These are phyloP conservation scores for Crypturellus undulatus DNA, from an alignment of 2,113 vertebrate genomes.

Conservation along the genomic window DNA sequence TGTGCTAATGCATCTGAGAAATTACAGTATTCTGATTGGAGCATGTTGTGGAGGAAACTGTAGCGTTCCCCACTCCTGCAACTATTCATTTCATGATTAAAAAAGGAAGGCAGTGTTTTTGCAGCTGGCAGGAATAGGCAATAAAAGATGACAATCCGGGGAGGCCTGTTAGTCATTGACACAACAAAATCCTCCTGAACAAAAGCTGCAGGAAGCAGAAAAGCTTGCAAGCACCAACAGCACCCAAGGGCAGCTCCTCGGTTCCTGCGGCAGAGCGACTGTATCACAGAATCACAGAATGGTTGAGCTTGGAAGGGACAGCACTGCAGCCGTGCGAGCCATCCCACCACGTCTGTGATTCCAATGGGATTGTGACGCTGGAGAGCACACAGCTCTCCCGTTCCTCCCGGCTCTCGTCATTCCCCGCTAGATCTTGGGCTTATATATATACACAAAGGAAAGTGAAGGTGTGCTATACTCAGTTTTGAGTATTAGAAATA, in stretches of 20 bases:
- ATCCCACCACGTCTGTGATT: no score
- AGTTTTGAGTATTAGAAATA: background rate
- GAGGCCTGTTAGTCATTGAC: slow-evolving; percentile 53
- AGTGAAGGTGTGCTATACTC: background rate
- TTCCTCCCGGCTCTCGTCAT: no score
- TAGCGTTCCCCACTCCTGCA: slow-evolving; percentile 49
- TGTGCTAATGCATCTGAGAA: slow-evolving; percentile 68
- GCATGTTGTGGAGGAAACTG: slow-evolving; percentile 64
- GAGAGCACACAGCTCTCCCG: no score
- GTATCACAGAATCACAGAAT: no score
- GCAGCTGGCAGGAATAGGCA: slow-evolving; percentile 62
- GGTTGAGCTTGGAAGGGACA: no score
- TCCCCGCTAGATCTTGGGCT: background rate
- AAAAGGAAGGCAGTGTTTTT: slow-evolving; percentile 63
- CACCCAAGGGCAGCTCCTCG: background rate
- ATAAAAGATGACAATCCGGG: slow-evolving; percentile 61
- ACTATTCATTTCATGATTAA: slow-evolving; percentile 70
- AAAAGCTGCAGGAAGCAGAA: slow-evolving; percentile 33
- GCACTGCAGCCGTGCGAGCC: no score
- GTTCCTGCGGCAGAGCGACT: background rate
- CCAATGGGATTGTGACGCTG: no score
- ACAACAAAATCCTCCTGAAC: slow-evolving; percentile 38
- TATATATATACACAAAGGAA: background rate
- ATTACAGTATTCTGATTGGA: slow-evolving; percentile 63
- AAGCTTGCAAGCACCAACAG: background rate